phyloP scores from a whole-genome alignment of 23 tunicate genomes.

The Ascidia mentula region DNA sequence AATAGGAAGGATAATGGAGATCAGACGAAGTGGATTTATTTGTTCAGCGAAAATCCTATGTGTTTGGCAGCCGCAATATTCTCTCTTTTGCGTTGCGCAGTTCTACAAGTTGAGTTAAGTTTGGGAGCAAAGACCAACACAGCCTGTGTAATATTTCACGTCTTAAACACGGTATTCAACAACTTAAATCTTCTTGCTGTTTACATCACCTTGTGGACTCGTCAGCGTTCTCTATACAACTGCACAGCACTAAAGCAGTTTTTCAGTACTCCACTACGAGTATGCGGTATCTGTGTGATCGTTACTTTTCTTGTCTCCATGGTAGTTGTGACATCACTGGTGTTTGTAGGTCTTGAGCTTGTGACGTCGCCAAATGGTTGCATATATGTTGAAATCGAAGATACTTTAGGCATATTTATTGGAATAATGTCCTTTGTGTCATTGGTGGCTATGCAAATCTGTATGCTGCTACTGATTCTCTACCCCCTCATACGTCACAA shows the following conservation, averaged over 20 bases:
- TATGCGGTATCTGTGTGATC: background rate
- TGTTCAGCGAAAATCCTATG: background rate
- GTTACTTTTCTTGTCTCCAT: background rate
- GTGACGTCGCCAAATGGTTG: background rate
- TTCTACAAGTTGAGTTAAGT: background rate
- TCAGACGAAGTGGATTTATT: background rate
- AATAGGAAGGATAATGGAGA: background rate
- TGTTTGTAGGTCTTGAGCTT: background rate
- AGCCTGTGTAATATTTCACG: background rate
- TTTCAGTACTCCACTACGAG: background rate
- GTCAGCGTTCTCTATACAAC: slow-evolving; percentile 22
- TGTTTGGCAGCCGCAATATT: background rate
- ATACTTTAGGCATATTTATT: background rate
- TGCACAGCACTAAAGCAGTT: slow-evolving; percentile 1
- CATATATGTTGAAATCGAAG: background rate
- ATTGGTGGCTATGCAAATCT: background rate
- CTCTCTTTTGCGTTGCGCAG: background rate
- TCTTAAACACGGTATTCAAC: background rate
- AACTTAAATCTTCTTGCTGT: slow-evolving; percentile 5
- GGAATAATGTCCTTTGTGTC: background rate
- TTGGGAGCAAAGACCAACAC: background rate
- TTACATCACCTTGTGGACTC: slow-evolving; percentile 6
- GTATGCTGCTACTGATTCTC: background rate
- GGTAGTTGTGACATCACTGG: background rate
- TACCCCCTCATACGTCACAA: background rate